Conservation (phyloP, 1,140 invertebrate species). For the Araneus ventricosus region DNA sequence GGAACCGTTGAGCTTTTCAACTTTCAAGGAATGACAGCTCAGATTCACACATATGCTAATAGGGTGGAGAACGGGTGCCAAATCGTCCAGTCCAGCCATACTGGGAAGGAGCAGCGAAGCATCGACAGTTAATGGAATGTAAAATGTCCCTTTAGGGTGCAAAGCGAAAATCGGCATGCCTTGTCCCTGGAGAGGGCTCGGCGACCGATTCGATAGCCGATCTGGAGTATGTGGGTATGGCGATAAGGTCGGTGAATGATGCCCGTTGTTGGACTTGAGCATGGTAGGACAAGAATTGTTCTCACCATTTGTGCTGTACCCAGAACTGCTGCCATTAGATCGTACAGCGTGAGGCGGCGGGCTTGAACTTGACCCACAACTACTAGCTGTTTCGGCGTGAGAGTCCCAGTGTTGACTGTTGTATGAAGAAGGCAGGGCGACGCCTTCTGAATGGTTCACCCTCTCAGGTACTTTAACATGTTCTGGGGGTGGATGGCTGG, state of each 20-base stretch:
- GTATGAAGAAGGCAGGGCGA: neutral
- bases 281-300: conserved; percentile 22
- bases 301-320: conserved; percentile 76
- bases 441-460: neutral
- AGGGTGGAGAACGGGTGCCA: conserved; percentile 88
- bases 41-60: conserved; percentile 95
- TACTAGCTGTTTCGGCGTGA: conserved; percentile 74
- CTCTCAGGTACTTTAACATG: conserved; percentile 69
- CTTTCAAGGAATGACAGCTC: conserved; percentile 74
- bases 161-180: conserved; percentile 89
- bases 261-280: conserved; percentile 23
- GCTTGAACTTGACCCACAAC: conserved; percentile 74
- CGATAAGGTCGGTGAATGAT: conserved; percentile 78
- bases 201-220: conserved; percentile 76
- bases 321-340: conserved; percentile 73
- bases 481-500: conserved; percentile 15
- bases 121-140: conserved; percentile 93
- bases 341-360: conserved; percentile 49
- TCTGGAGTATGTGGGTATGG: conserved; percentile 75
- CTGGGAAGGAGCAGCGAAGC: conserved; percentile 87
- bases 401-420: conserved; percentile 57
- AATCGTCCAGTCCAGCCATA: conserved; percentile 81
- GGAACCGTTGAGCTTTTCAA: conserved; percentile 15
- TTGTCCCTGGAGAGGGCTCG: conserved; percentile 76
- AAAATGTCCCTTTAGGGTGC: conserved; percentile 92